These are phyloP conservation scores for Carettochelys insculpta DNA, from an alignment of 2,113 vertebrate species.

Conservation along the genomic window DNA sequence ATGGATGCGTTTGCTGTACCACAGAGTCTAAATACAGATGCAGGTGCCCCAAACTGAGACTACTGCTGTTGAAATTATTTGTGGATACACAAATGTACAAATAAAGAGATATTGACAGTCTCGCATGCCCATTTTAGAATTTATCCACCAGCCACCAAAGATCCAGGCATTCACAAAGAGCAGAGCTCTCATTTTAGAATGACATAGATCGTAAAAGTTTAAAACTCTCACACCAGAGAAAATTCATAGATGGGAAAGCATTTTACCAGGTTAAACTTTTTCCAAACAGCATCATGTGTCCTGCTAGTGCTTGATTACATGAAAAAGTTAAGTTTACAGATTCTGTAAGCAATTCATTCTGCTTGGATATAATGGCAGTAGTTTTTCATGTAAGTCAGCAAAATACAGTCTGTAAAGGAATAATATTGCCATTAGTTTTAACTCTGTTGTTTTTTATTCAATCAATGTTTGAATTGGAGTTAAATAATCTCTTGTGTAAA, in stretches of 20 bases:
- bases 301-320: constrained; percentile 53
- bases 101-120: background rate
- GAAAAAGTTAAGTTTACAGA: constrained; percentile 78
- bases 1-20: background rate
- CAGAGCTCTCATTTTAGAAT: background rate
- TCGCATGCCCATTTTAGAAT: constrained; percentile 28
- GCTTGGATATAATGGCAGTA: constrained; percentile 72
- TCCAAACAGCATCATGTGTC: constrained; percentile 42
- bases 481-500: constrained; percentile 72
- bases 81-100: background rate
- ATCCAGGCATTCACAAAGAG: constrained; percentile 14
- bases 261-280: constrained; percentile 53
- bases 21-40: background rate
- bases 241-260: constrained; percentile 51
- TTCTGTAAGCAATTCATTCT: constrained; percentile 74
- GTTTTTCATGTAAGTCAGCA: constrained; percentile 80
- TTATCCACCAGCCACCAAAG: constrained; percentile 18
- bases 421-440: constrained; percentile 70
- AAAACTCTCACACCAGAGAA: constrained; percentile 8
- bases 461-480: constrained; percentile 56
- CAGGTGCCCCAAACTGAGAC: background rate
- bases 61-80: background rate
- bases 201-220: constrained; percentile 55
- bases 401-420: constrained; percentile 67
- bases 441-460: constrained; percentile 71